These are phyloP conservation scores for Harpagifer antarcticus DNA, from an alignment of 2,797 vertebrate species.

Conservation along the genomic window DNA sequence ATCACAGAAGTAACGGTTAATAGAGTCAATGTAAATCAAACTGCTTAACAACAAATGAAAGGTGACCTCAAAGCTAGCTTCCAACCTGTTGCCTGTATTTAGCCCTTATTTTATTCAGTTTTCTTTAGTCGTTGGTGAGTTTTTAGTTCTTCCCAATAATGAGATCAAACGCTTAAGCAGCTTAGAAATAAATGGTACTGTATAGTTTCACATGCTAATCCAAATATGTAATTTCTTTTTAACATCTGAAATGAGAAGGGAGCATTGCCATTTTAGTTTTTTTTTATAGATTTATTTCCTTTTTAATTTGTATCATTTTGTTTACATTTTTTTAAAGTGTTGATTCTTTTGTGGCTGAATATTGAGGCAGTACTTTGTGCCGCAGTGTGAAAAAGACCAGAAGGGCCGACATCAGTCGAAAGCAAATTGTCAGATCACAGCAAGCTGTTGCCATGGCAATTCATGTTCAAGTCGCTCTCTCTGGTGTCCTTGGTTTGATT, in stretches of 20 bases:
- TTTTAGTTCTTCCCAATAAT: conserved; percentile 22
- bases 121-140: conserved; percentile 4
- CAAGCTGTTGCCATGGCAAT: conserved; percentile 56
- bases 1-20: conserved; percentile 30
- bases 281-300: conserved; percentile 66
- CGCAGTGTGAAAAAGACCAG: conserved; percentile 14
- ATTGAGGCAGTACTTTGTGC: conserved; percentile 55
- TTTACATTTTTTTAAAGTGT: conserved; percentile 74
- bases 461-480: conserved; percentile 42
- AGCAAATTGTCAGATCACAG: conserved; percentile 30
- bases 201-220: conserved; percentile 39
- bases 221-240: conserved; percentile 26
- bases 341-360: conserved; percentile 60
- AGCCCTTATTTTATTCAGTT: conserved; percentile 21
- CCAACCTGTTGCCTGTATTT: conserved; percentile 68
- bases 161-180: conserved; percentile 52
- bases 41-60: conserved; percentile 38
- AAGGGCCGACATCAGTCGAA: conserved; percentile 2
- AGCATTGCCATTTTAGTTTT: conserved; percentile 45
- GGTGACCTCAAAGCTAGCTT: conserved; percentile 45
- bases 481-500: conserved; percentile 46
- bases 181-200: conserved; percentile 69
- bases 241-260: conserved; percentile 51
- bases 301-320: conserved; percentile 64
- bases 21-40: conserved; percentile 12